These are phyloP conservation scores for Myodes glareolus DNA, from an alignment of 2,113 vertebrate genomes.

Conservation along the genomic window DNA sequence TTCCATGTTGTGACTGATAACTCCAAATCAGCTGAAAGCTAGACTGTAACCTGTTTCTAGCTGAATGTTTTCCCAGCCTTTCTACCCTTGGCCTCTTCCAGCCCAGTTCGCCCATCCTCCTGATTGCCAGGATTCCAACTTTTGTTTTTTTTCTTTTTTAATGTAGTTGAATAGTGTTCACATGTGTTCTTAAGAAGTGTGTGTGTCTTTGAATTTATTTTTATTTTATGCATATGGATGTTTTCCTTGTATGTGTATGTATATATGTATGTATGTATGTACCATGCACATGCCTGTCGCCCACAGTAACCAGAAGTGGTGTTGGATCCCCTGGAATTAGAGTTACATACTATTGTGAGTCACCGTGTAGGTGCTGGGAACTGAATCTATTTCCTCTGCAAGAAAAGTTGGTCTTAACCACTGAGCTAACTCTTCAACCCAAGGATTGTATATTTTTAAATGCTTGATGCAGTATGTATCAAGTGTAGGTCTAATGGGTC, in stretches of 20 bases:
- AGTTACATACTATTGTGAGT: neutral
- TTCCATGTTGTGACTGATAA: neutral
- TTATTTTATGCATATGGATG: neutral
- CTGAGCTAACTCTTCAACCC: neutral
- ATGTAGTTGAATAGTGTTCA: slow-evolving; percentile 5
- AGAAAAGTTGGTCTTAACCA: neutral
- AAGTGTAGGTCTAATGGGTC: neutral
- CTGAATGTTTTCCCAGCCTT: neutral
- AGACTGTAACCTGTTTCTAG: neutral
- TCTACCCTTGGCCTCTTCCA: neutral
- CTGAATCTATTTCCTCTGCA: neutral
- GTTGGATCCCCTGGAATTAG: neutral
- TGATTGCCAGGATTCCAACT: neutral
- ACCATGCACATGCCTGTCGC: no score
- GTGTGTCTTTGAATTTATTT: neutral
- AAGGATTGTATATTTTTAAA: slow-evolving; percentile 23
- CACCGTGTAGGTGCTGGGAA: neutral
- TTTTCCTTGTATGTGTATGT: neutral
- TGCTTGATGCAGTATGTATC: neutral
- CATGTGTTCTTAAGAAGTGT: slow-evolving; percentile 23
- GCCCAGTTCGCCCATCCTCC: neutral
- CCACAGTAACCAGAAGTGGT: neutral
- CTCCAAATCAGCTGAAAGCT: neutral
- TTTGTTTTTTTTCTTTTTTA: slow-evolving; percentile 7
- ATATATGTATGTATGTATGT: neutral